Evolutionary conservation across 2,113 vertebrate species (phyloP).

Genomic region (Pseudopodoces humilis): DNA sequence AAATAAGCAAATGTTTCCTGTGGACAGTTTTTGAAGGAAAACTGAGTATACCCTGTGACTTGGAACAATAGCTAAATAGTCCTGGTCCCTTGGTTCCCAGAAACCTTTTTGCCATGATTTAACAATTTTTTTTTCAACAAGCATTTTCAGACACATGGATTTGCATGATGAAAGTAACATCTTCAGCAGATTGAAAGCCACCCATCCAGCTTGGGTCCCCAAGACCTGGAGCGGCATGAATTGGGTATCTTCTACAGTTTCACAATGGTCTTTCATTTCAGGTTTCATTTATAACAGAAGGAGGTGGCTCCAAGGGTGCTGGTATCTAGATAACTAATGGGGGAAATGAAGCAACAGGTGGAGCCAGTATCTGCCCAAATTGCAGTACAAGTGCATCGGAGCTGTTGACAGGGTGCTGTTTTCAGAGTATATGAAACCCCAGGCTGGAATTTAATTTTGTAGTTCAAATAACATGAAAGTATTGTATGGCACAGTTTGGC

Average conservation of each 20-base stretch:
- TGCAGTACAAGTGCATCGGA: background rate
- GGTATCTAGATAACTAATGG: background rate
- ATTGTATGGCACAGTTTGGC: background rate
- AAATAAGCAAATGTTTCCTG: background rate
- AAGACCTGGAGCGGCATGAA: background rate
- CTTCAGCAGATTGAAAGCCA: constrained; percentile 12
- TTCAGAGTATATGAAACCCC: background rate
- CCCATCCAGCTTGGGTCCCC: background rate
- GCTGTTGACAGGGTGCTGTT: background rate
- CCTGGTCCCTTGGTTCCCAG: background rate
- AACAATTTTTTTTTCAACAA: background rate
- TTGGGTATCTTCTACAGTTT: background rate
- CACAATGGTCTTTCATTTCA: background rate
- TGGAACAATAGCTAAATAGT: background rate
- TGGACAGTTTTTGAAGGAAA: background rate
- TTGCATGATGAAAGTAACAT: background rate
- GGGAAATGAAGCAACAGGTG: background rate
- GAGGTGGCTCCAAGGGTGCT: background rate
- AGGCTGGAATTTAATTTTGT: background rate
- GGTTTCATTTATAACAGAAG: constrained; percentile 18
- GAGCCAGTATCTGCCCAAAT: background rate
- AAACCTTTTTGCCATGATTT: background rate
- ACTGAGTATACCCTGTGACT: background rate
- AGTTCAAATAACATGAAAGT: background rate
- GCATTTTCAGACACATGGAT: background rate